These are phyloP conservation scores for Ptilorrhoa leucosticta DNA, from an alignment of 2,113 vertebrate genomes.

Conservation along the genomic window DNA sequence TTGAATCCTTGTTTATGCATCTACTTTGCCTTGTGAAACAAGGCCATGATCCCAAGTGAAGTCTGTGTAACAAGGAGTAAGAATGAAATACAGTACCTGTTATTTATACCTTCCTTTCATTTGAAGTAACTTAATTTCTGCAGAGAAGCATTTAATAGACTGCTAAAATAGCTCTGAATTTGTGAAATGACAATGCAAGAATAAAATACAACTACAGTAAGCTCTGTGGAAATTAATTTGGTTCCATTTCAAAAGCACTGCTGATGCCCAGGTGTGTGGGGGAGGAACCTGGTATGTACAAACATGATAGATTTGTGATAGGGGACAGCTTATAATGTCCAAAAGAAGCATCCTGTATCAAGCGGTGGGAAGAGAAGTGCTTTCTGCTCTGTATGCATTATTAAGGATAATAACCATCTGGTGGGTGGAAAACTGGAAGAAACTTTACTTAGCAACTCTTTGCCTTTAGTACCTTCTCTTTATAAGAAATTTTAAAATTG, in stretches of 20 bases:
- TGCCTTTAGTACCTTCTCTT: not conserved
- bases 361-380: not conserved
- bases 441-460: not conserved
- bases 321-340: not conserved
- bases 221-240: not conserved
- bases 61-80: not conserved
- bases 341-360: not conserved
- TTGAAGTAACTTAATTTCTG: not conserved
- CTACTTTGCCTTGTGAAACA: not conserved
- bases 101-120: not conserved
- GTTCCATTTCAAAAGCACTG: not conserved
- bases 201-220: not conserved
- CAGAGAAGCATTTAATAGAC: not conserved
- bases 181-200: not conserved
- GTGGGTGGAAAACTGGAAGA: not conserved
- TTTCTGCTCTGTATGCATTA: not conserved
- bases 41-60: not conserved
- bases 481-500: not conserved
- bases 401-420: slow-evolving; percentile 14
- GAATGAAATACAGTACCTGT: not conserved
- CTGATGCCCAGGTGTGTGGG: not conserved
- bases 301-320: not conserved
- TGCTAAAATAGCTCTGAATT: not conserved
- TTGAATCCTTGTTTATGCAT: not conserved
- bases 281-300: not conserved